Evolutionary conservation across 1,140 invertebrate species (phyloP), one percentile per base, ranked within the genome.

Genomic region (Heliconius melpomene): DNA sequence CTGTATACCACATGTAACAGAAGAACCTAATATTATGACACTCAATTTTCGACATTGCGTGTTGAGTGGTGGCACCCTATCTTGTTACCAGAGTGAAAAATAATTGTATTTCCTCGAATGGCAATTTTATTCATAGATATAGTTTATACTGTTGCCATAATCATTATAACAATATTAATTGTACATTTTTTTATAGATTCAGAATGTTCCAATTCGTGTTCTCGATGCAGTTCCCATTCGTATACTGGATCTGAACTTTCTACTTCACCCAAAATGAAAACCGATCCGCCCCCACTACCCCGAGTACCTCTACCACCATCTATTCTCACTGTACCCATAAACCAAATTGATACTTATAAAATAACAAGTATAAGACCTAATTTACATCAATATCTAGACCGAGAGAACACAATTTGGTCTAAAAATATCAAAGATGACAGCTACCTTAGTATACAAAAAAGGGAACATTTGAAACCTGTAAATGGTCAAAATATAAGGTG

Each of bases 381-480:
- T 70, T 74, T 93, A 46, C 93, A 94, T 71, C 93, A 94, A 70
- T 94, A 94, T 72, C 79, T 94, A 80, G 93, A 93, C 54, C 85
- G 90, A 82, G 91, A 92, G 78, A 91, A 86, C 66, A 92, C 91
- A 36, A 91, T 93, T 83, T 94, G 93, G 93, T 87, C 85, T 18
- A 92, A 84, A 16, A 83, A 88, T 13, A 78, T 89, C 2, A 80
- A 80, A 80, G 88, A 93, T 26, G 90, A 93, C 46, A 83, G 85
- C 0, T 89, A 83, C n/a, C 79, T 89, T 29, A 78, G 73, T 46
- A 79, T 79, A 74, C 73, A 60, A 52, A 60, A 80, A 52, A 76
- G 74, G 23, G 84, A 86, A 77, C 74, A 80, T 79, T 84, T 87
- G 29, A 90, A 90, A 84, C 86, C 88, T 5, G 81, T 86, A 9